These are phyloP conservation scores for Nebria salina DNA, from an alignment of 2,888 invertebrate genomes.

Conservation along the genomic window DNA sequence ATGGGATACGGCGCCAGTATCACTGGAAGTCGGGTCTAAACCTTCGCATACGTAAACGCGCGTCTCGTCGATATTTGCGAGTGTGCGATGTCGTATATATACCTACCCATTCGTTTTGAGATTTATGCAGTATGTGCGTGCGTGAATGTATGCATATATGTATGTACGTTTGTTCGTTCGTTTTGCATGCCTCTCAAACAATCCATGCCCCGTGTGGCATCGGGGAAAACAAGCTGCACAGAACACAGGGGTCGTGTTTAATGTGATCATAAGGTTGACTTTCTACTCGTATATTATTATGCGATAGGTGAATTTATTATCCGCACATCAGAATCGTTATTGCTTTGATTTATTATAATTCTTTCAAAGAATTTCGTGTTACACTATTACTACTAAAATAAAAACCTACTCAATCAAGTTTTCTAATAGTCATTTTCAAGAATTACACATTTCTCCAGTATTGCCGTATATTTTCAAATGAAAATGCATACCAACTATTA, in stretches of 20 bases:
- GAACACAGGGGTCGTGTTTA: slow-evolving; percentile 40
- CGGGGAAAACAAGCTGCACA: not conserved
- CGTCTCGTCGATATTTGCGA: slow-evolving; percentile 19
- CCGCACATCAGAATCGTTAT: slow-evolving; percentile 29
- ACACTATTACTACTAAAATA: too few relatives aligned
- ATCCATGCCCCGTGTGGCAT: not conserved
- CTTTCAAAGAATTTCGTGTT: not conserved
- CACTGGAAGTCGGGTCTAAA: not conserved
- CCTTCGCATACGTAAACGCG: slow-evolving; percentile 36
- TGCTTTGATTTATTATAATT: slow-evolving; percentile 29
- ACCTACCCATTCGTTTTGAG: slow-evolving; percentile 4
- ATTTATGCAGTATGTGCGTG: slow-evolving; percentile 37
- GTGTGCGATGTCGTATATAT: not conserved
- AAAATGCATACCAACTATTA: too few relatives aligned
- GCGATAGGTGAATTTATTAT: slow-evolving; percentile 29
- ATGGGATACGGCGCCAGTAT: slow-evolving; percentile 46
- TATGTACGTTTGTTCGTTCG: not conserved
- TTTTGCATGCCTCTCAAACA: not conserved
- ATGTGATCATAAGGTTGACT: slow-evolving; percentile 41
- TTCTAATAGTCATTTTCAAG: too few relatives aligned
- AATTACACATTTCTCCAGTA: too few relatives aligned
- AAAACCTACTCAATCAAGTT: too few relatives aligned
- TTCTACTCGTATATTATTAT: slow-evolving; percentile 22
- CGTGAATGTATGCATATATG: slow-evolving; percentile 17
- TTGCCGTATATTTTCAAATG: too few relatives aligned